These are phyloP conservation scores for Lytechinus pictus DNA, from an alignment of 35 echinoderm and acorn worm genomes.

Conservation along the genomic window DNA sequence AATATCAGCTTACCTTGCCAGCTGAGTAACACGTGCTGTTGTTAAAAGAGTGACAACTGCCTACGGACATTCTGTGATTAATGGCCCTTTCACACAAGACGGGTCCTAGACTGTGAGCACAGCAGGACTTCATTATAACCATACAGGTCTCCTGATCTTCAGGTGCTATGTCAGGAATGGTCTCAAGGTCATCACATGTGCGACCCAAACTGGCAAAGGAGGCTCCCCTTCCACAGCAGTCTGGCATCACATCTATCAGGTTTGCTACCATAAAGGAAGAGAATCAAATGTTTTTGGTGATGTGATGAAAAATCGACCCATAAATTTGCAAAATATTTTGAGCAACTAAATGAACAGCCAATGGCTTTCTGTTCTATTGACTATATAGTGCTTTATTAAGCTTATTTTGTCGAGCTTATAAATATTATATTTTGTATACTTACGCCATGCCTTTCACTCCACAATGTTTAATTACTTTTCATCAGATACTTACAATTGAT, in stretches of 20 bases:
- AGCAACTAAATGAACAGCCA: no score
- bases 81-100: slow-evolving; percentile 56
- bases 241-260: slow-evolving; percentile 64
- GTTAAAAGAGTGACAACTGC: slow-evolving; percentile 53
- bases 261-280: background rate
- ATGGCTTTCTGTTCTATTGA: no score
- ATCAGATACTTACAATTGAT: no score
- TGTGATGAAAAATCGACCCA: background rate
- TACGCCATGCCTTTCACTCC: no score
- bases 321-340: no score
- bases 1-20: slow-evolving; percentile 53
- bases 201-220: slow-evolving; percentile 57
- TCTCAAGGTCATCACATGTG: slow-evolving; percentile 55
- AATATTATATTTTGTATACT: no score
- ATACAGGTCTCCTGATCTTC: slow-evolving; percentile 60
- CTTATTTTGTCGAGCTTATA: no score
- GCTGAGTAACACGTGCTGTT: slow-evolving; percentile 62
- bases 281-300: background rate
- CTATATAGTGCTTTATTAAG: no score
- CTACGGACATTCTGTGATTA: slow-evolving; percentile 23
- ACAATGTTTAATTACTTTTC: no score
- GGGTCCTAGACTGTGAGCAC: slow-evolving; percentile 36
- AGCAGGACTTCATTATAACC: slow-evolving; percentile 67
- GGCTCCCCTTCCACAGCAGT: slow-evolving; percentile 71
- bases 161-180: slow-evolving; percentile 18